A percentile compares a stretch with the other conserved stretches of the same genome.
These are phyloP conservation scores for Dendrolimus houi DNA, from an alignment of 2,888 invertebrate species.

Conservation along the genomic window DNA sequence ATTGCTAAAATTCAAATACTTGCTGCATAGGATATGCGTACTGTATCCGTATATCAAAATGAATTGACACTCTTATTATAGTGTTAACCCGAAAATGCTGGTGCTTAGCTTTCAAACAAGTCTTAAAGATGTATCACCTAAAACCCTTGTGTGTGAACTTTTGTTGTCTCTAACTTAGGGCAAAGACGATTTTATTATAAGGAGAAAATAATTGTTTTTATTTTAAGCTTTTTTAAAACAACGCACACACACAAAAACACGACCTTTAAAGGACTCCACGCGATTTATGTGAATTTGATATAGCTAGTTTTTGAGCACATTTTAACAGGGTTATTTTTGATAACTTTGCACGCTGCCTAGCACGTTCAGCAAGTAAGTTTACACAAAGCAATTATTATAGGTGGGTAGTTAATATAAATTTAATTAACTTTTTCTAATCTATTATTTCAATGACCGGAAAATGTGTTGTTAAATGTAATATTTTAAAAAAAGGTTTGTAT, in stretches of 20 bases:
- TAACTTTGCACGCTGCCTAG: conserved; percentile 73
- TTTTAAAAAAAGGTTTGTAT: too few relatives aligned
- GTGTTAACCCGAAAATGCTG: background rate
- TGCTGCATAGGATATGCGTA: too few relatives aligned
- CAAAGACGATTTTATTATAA: too few relatives aligned
- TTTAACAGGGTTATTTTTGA: conserved; percentile 30
- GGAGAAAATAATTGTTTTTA: background rate
- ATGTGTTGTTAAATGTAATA: too few relatives aligned
- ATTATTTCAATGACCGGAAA: too few relatives aligned
- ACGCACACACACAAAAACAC: background rate
- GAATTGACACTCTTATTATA: background rate
- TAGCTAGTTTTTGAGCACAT: conserved; percentile 14
- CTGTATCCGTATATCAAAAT: background rate
- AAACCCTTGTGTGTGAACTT: background rate
- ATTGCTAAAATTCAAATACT: too few relatives aligned
- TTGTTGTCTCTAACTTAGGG: too few relatives aligned
- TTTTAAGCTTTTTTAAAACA: background rate
- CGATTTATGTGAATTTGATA: background rate
- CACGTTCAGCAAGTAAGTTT: conserved; percentile 81
- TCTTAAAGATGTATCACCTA: background rate
- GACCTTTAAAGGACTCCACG: background rate
- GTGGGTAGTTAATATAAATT: conserved; percentile 7
- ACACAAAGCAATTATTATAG: conserved; percentile 17
- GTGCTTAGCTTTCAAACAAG: background rate
- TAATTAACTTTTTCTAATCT: too few relatives aligned